These are phyloP conservation scores for Novumbra hubbsi DNA, from an alignment of 2,797 vertebrate species.

Conservation along the genomic window DNA sequence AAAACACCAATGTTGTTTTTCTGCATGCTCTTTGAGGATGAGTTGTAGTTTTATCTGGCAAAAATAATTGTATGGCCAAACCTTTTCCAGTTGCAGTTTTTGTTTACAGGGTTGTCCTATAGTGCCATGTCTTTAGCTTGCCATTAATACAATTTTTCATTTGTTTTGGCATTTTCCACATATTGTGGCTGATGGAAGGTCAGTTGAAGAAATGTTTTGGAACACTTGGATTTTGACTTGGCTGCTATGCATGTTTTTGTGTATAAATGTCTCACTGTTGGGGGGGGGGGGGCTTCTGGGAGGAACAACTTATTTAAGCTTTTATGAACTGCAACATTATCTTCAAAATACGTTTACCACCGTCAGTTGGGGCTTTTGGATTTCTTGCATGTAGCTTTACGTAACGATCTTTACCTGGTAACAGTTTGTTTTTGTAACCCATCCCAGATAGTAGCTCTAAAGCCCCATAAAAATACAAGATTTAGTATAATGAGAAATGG, in stretches of 20 bases:
- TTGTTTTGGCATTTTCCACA: neutral
- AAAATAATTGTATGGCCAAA: neutral
- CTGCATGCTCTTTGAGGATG: neutral
- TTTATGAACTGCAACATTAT: neutral
- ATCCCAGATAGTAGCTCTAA: conserved; percentile 1
- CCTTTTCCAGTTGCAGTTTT: neutral
- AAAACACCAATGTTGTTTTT: neutral
- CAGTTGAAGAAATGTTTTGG: neutral
- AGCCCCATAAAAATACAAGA: neutral
- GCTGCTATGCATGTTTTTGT: neutral
- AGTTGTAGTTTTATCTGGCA: neutral
- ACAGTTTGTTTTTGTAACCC: neutral
- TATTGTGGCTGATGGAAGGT: neutral
- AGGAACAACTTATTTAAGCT: neutral
- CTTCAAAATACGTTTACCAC: neutral
- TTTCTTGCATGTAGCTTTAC: neutral
- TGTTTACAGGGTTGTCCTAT: neutral
- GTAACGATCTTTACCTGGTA: too few species aligned
- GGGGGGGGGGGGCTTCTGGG: neutral
- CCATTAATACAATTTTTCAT: neutral
- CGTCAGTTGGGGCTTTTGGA: neutral
- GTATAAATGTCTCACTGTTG: neutral
- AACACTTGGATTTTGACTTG: neutral
- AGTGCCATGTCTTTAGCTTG: neutral
- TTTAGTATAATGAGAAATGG: neutral